A percentile compares a stretch with the other conserved stretches of the same genome.
Conservation (phyloP, 23 tunicate species). For the Ascidia mentula region DNA sequence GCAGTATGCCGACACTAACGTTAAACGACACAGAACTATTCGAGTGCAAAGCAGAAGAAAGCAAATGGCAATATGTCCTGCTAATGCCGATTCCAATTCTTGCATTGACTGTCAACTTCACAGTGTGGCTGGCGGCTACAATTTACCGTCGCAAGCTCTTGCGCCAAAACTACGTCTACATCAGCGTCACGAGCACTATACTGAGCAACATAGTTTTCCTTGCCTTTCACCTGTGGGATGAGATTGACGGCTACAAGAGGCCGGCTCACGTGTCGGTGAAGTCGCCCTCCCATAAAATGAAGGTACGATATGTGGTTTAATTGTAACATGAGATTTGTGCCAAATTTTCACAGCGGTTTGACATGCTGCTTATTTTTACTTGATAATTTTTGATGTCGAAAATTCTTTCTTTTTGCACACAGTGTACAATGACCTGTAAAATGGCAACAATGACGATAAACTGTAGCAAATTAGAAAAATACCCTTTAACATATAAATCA, state of each 20-base stretch:
- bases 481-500: too few relatives aligned
- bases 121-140: conserved; percentile 69
- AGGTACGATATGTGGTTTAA: too few relatives aligned
- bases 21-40: background rate
- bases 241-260: conserved; percentile 35
- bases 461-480: too few relatives aligned
- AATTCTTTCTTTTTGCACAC: too few relatives aligned
- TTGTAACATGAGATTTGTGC: too few relatives aligned
- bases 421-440: too few relatives aligned
- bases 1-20: too few relatives aligned
- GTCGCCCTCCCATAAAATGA: conserved; percentile 15
- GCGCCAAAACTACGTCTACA: conserved; percentile 82
- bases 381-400: too few relatives aligned
- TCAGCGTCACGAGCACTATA: conserved; percentile 82
- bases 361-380: too few relatives aligned
- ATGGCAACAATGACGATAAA: too few relatives aligned
- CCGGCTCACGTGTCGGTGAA: conserved; percentile 23
- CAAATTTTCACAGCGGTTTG: too few relatives aligned
- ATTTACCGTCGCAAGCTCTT: conserved; percentile 54
- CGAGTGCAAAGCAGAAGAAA: conserved; percentile 19
- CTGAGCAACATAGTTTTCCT: conserved; percentile 71
- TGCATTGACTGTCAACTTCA: conserved; percentile 28
- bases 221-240: conserved; percentile 54
- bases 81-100: conserved; percentile 53
- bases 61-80: conserved; percentile 29